Evolutionary conservation across 2,888 invertebrate species (phyloP).

Genomic region (Agrochola circellaris): DNA sequence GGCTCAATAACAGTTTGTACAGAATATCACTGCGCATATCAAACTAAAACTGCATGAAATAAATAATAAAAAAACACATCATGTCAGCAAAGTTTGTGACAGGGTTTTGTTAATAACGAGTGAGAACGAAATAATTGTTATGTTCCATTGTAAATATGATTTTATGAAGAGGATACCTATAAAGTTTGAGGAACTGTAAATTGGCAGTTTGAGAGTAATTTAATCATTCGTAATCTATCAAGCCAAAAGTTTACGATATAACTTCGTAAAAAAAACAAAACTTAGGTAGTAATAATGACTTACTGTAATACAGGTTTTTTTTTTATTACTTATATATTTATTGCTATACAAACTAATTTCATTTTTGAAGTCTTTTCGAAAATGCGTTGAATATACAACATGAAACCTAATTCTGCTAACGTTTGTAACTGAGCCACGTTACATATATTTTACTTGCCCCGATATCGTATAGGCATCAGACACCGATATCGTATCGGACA

Average conservation of each 20-base stretch:
- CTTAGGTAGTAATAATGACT: too few species aligned
- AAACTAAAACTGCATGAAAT: not conserved
- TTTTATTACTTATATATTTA: not conserved
- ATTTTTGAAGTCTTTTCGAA: not conserved
- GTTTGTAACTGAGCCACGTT: not conserved
- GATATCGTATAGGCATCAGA: too few species aligned
- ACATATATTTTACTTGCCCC: too few species aligned
- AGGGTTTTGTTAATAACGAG: not conserved
- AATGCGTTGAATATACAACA: not conserved
- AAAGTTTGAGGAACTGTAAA: not conserved
- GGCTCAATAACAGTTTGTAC: not conserved
- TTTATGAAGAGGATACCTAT: not conserved
- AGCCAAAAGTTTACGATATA: too few species aligned
- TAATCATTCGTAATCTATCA: not conserved
- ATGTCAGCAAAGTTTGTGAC: constrained; percentile 6
- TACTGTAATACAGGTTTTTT: not conserved
- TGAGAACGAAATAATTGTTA: not conserved
- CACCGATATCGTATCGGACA: too few species aligned
- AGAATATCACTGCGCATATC: not conserved
- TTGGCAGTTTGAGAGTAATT: not conserved
- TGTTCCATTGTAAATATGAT: not conserved
- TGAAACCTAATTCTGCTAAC: not conserved
- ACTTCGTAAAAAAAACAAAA: not conserved
- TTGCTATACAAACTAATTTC: not conserved
- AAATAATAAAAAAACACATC: constrained; percentile 4